Evolutionary conservation across 2,888 invertebrate genomes (phyloP).

Genomic region (Neoitamus cyanurus): DNA sequence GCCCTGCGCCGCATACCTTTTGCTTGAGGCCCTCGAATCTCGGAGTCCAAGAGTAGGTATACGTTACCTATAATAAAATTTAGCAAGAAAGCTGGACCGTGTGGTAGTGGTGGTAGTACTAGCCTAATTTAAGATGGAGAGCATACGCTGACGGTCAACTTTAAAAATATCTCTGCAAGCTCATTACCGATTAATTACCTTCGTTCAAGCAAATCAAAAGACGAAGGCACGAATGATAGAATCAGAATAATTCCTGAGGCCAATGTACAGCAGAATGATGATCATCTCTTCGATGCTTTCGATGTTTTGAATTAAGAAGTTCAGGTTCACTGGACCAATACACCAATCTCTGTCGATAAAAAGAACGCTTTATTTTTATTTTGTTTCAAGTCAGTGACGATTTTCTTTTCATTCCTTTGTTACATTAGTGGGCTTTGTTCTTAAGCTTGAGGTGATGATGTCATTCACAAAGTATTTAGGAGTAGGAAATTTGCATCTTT

Average conservation of each 20-base stretch:
- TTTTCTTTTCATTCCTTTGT: background rate
- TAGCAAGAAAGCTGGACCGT: background rate
- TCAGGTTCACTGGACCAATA: slow-evolving; percentile 24
- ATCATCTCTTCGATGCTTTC: background rate
- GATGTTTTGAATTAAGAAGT: slow-evolving; percentile 18
- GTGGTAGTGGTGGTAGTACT: background rate
- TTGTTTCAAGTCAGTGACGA: background rate
- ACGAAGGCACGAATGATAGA: background rate
- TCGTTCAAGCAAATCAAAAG: background rate
- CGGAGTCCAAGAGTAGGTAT: background rate
- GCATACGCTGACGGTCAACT: background rate
- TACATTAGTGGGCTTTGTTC: background rate
- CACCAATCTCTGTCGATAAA: background rate
- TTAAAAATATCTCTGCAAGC: background rate
- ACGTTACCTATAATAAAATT: background rate
- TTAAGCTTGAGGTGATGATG: background rate
- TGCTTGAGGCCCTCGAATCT: background rate
- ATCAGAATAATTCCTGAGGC: slow-evolving; percentile 23
- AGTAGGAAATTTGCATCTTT: background rate
- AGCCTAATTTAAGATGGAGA: background rate
- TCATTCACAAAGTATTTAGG: background rate
- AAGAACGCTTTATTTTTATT: background rate
- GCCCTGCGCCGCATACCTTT: too few species aligned
- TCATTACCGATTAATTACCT: background rate
- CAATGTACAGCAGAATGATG: slow-evolving; percentile 2